Evolutionary conservation across 2,113 vertebrate genomes (phyloP).

Genomic region (Vombatus ursinus): DNA sequence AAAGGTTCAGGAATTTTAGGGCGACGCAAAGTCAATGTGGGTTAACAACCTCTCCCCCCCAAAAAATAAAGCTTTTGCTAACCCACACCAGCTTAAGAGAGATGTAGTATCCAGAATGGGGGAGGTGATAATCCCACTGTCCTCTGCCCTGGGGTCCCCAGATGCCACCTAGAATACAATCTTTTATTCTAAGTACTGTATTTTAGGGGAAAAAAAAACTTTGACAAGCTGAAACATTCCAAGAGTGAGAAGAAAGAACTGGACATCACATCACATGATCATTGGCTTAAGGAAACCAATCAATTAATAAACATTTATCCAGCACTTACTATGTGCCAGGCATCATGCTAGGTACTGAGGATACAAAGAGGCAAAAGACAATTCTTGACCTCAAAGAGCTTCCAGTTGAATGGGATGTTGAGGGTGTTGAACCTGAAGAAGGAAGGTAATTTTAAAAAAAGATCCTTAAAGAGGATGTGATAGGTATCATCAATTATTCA

Average conservation of each 20-base stretch:
- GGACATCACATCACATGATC: not conserved
- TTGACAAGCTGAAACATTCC: not conserved
- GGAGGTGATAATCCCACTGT: not conserved
- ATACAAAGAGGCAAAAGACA: not conserved
- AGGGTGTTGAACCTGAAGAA: not conserved
- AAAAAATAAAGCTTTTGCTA: not conserved
- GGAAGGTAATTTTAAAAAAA: not conserved
- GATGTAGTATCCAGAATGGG: not conserved
- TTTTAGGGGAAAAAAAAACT: no score
- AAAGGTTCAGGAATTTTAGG: not conserved
- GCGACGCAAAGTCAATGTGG: not conserved
- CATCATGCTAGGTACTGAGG: not conserved
- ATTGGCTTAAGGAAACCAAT: no score
- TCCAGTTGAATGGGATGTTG: not conserved
- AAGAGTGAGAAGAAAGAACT: not conserved
- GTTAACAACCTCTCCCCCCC: not conserved
- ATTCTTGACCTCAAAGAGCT: not conserved
- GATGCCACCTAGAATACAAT: no score
- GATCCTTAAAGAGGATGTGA: not conserved
- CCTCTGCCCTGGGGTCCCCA: not conserved
- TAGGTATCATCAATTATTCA: not conserved
- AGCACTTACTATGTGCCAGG: not conserved
- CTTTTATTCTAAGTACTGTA: no score
- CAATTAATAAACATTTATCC: not conserved
- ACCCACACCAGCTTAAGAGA: not conserved